Evolutionary conservation across 2,888 invertebrate species (phyloP).

Genomic region (Junonia oenone): DNA sequence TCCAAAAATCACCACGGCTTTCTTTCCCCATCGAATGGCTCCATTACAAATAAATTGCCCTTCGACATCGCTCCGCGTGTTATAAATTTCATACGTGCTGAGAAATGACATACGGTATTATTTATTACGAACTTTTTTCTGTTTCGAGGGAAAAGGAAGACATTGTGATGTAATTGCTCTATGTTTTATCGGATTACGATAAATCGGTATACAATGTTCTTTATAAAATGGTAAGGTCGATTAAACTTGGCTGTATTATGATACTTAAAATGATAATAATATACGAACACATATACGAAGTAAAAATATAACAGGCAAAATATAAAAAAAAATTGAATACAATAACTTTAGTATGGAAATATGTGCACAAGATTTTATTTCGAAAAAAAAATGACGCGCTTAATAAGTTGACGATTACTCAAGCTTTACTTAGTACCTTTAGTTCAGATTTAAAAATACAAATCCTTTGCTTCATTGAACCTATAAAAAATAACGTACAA

Average conservation of each 20-base stretch:
- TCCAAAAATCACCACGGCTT: not conserved
- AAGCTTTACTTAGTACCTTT: too few species aligned
- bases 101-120: conserved; percentile 79
- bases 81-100: conserved; percentile 80
- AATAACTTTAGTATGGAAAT: too few species aligned
- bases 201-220: conserved; percentile 25
- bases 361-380: too few species aligned
- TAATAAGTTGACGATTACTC: too few species aligned
- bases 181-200: conserved; percentile 61
- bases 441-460: too few species aligned
- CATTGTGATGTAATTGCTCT: conserved; percentile 75
- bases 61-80: conserved; percentile 68
- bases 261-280: too few species aligned
- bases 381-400: too few species aligned
- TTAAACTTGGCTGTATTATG: not conserved
- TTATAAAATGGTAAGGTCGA: too few species aligned
- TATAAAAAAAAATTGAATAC: too few species aligned
- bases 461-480: not conserved
- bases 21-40: conserved; percentile 44
- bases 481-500: not conserved
- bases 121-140: conserved; percentile 62
- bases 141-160: conserved; percentile 69
- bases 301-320: too few species aligned
- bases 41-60: conserved; percentile 79
- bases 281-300: too few species aligned